phyloP scores from a whole-genome alignment of 2,888 invertebrate genomes.

The Dasysyrphus albostriatus region DNA sequence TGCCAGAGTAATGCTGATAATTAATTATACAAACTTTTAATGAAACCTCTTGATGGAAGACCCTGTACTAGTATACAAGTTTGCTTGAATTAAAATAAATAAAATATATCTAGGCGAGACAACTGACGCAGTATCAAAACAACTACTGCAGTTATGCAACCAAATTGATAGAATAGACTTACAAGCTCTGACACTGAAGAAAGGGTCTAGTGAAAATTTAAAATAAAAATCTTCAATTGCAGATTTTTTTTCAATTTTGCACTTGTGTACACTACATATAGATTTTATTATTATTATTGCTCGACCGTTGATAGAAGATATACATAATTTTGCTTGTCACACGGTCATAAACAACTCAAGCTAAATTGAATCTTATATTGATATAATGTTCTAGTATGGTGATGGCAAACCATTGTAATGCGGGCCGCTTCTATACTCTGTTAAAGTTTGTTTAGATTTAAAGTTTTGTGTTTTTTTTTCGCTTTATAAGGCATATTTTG shows the following conservation, averaged over 20 bases:
- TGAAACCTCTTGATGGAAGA: too few species aligned
- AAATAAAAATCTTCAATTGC: conserved; percentile 6
- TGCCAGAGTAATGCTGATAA: too few species aligned
- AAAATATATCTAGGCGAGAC: not conserved
- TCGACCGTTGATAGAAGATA: conserved; percentile 18
- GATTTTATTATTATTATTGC: conserved; percentile 8
- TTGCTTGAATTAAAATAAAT: not conserved
- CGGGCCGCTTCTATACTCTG: not conserved
- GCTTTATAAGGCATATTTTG: not conserved
- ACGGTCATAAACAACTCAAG: conserved; percentile 24
- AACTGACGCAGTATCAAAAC: not conserved
- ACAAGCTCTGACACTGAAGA: not conserved
- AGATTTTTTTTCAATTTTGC: not conserved
- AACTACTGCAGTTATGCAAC: conserved; percentile 9
- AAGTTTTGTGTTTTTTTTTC: too few species aligned
- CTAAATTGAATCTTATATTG: conserved; percentile 20
- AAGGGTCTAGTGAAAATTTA: not conserved
- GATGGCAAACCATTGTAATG: not conserved
- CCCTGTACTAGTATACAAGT: not conserved
- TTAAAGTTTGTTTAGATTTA: too few species aligned
- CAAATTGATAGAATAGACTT: not conserved
- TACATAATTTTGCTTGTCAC: not conserved
- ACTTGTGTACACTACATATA: not conserved
- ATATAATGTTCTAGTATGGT: not conserved
- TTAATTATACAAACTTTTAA: too few species aligned